Base-by-base conservation (phyloP, 2,797 vertebrate species). In the Liparis tanakae region DNA sequence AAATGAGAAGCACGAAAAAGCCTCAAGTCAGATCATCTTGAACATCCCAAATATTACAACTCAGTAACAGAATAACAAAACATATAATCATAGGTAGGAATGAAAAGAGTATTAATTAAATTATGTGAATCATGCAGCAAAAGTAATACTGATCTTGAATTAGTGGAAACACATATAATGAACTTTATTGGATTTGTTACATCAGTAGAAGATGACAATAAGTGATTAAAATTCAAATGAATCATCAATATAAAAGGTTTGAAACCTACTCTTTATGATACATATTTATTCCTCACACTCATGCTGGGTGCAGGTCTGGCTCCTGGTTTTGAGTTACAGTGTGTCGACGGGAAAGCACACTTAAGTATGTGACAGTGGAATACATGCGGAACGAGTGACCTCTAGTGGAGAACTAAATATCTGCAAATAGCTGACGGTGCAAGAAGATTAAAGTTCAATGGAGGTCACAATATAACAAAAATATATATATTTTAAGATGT, bases 341-440 rank as follows among this genome's bases (percentile, higher is more conserved):
- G 18, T 14, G 34, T 53, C n/a, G 25, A 30, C 25, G 25, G 25
- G 25, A 17, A 48, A 20, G 20, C 36, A 22, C 12, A 33, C 8
- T 2, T 56, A 0, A 44, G 37, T 30, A 1, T 9, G 12, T 44
- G 13, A 25, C 12, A 17, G 33, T 51, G 25, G 71, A 48, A 33
- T 46, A 10, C 10, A 37, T 33, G 14, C 15, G 33, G 53, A 17
- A 44, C 53, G 39, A 74, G 20, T 0, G 66, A 59, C 70, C 71
- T 70, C 79, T 70, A 58, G 51, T 62, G 74, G 56, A 17, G n/a
- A 39, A 54, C 13, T 17, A 5, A 22, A 48, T 20, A 20, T 6
- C 36, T 72, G 46, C 34, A 65, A 37, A 15, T 7, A 36, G 39
- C 48, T 36, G 46, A 7, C 14, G 6, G n/a, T 39, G n/a, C 10